Evolutionary conservation across 2,888 invertebrate genomes (phyloP), one percentile per base, ranked within the genome.

Genomic region (Hirtodrosophila duncani): DNA sequence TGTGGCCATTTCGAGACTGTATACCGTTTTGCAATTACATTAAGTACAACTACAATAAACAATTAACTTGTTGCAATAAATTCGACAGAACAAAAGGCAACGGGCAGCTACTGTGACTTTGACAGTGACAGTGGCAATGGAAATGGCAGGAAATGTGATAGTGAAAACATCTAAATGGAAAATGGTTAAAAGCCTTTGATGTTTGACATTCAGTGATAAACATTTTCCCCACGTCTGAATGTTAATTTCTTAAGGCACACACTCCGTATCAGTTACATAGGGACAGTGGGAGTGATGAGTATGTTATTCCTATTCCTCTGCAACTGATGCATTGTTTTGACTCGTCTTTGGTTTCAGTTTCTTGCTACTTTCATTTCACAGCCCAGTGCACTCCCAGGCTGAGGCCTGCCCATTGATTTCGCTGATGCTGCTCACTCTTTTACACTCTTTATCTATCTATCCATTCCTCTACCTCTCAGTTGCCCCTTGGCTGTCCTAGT

Each of bases 281-380:
- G 7, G 20, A 9, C 16, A 17, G 7, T 9, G 8, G 17, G 20
- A 14, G 23, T n/a, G n/a, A n/a, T n/a, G n/a, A n/a, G n/a, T n/a
- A n/a, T n/a, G n/a, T n/a, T n/a, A n/a, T n/a, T n/a, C n/a, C n/a
- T n/a, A n/a, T n/a, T n/a, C n/a, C n/a, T 24, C 10, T 16, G 17
- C 8, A 9, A n/a, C 24, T 39, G 17, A 6, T 50, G 16, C 18
- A 23, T 42, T 13, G n/a, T 27, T 51, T 29, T 33, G 45, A 46
- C 26, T 27, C 24, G 38, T 23, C 9, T 17, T 13, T 27, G 4
- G 37, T 9, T 31, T 10, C n/a, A n/a, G n/a, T 31, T 29, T 41
- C 17, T 34, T 20, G 49, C 59, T 59, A 63, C 66, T 68, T 67
- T 68, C 66, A 65, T 75, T 72, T 72, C 61, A 72, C 60, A 68